Conservation (phyloP, 2,113 vertebrate species). For the Glaucomys volans region DNA sequence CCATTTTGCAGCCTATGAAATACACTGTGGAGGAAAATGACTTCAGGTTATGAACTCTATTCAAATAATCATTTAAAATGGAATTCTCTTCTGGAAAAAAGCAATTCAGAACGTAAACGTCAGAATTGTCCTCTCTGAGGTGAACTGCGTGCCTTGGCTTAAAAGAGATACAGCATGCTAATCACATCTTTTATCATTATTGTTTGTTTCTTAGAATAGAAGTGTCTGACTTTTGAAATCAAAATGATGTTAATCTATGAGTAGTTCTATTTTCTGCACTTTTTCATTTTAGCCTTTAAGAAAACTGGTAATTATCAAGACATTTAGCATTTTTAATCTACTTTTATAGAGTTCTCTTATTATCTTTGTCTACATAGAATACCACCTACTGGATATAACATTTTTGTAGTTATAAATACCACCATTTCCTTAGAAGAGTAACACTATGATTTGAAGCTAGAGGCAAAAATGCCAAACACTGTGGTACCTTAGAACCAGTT, state of each 20-base stretch:
- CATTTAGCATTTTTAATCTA: background rate
- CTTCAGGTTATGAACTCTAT: background rate
- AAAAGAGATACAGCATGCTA: background rate
- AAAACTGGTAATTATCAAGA: background rate
- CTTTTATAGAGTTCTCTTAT: background rate
- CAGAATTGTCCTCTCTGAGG: background rate
- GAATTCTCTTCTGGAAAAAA: background rate
- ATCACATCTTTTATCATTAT: background rate
- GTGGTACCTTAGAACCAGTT: background rate
- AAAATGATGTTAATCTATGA: background rate
- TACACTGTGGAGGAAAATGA: background rate
- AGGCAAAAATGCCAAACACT: background rate
- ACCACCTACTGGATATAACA: background rate
- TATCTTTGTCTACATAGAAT: background rate
- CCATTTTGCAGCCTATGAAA: background rate
- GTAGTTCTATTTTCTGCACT: background rate
- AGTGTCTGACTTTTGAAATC: background rate
- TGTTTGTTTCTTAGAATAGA: background rate
- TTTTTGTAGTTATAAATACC: background rate
- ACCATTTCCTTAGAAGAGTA: background rate
- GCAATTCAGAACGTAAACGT: background rate
- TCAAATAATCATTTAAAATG: background rate
- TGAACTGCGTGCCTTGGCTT: background rate
- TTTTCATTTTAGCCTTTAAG: background rate
- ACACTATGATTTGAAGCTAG: background rate